Base-by-base conservation (phyloP, 2,888 invertebrate species). In the Rhagonycha lutea region DNA sequence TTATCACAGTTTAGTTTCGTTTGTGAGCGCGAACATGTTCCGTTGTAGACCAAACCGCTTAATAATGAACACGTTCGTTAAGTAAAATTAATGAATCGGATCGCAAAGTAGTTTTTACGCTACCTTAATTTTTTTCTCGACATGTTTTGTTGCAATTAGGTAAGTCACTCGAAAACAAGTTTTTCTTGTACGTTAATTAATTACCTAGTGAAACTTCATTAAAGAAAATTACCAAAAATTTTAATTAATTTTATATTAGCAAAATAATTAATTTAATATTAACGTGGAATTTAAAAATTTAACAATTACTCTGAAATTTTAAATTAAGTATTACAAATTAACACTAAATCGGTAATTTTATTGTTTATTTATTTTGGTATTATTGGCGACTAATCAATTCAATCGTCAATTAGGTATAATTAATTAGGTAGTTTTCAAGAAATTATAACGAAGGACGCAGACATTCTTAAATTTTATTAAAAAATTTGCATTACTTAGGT, bases 1-100 rank as follows among this genome's bases (percentile, higher is more conserved):
- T 65, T 65, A 65, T 65, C 63, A 62, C 62, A 65, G 63, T 65
- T 65, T 65, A 14, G 63, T 65, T 65, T 26, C 63, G 26, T 47
- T 47, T 47, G 47, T 47, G 63, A 65, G n/a, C 63, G 63, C 12
- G 24, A 65, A 65, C 63, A 18, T 24, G 63, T 65, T 65, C n/a
- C 63, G 26, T 65, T 65, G 47, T n/a, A 5, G 47, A 47, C 47
- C 47, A 47, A 47, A 47, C 47, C 47, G 47, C 47, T 12, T 47
- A 47, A n/a, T 47, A 47, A 47, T 47, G 12, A 47, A 47, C n/a
- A 7, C n/a, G 47, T n/a, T 47, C 47, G 47, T 47, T 5, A 47
- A 47, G n/a, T n/a, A 47, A 47, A 47, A 47, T 47, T 47, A 47
- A 47, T 47, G 47, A 47, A 47, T 47, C 47, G n/a, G n/a, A n/a